Percentiles rank a stretch among this genome's conserved stretches.
phyloP scores from a whole-genome alignment of 2,113 vertebrate genomes.

The Asarcornis scutulata region DNA sequence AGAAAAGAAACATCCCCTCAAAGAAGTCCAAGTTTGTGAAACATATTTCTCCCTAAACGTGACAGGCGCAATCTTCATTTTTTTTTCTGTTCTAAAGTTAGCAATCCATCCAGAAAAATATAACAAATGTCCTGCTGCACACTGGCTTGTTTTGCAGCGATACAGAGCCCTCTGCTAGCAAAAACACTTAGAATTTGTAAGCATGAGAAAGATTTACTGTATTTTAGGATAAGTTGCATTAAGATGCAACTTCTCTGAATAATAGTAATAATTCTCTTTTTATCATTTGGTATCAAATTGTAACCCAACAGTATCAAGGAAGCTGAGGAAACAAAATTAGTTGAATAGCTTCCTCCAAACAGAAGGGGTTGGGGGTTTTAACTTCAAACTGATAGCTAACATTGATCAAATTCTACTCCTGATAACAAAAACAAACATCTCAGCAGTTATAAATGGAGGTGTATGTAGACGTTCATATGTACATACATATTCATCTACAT shows the following conservation, averaged over 20 bases:
- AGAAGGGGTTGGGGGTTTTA: background rate
- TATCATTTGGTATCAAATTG: conserved; percentile 45
- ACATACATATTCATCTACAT: background rate
- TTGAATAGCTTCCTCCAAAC: background rate
- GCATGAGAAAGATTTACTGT: conserved; percentile 64
- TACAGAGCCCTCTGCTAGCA: conserved; percentile 19
- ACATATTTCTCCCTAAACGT: conserved; percentile 47
- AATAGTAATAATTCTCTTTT: conserved; percentile 30
- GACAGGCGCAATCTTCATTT: conserved; percentile 54
- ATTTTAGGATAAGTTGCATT: conserved; percentile 47
- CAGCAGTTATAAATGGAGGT: background rate
- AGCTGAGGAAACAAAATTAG: conserved; percentile 27
- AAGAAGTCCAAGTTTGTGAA: conserved; percentile 69
- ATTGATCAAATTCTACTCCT: background rate
- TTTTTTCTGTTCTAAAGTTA: conserved; percentile 47
- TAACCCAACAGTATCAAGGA: conserved; percentile 22
- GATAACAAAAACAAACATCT: background rate
- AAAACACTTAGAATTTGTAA: conserved; percentile 62
- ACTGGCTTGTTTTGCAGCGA: conserved; percentile 52
- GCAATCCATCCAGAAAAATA: conserved; percentile 58
- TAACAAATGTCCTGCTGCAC: conserved; percentile 63
- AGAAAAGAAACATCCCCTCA: conserved; percentile 31
- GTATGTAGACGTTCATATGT: background rate
- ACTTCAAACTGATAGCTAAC: background rate
- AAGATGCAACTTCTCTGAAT: conserved; percentile 50